A percentile compares a stretch with the other conserved stretches of the same genome.
These are phyloP conservation scores for Amblyteles armatorius DNA, from an alignment of 2,888 invertebrate species.

Conservation along the genomic window DNA sequence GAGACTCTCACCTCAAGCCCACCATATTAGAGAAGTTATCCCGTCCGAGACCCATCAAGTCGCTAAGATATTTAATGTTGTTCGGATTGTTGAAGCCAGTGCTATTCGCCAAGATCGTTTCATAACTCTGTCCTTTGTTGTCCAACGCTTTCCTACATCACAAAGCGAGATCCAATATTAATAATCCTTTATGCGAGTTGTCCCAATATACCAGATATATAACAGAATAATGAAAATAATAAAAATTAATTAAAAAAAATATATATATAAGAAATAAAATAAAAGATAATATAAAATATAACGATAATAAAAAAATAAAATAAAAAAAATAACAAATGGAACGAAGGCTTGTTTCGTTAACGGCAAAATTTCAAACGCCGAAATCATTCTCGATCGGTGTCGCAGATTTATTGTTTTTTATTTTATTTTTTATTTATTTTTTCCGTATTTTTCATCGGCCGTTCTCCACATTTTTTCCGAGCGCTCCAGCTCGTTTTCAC, in stretches of 20 bases:
- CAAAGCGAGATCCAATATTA: constrained; percentile 76
- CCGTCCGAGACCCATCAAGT: constrained; percentile 90
- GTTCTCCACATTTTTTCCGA: not conserved
- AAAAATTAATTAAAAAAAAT: constrained; percentile 1
- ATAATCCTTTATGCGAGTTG: constrained; percentile 43
- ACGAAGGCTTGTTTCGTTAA: constrained; percentile 80
- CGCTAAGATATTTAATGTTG: constrained; percentile 93
- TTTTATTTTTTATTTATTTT: constrained; percentile 4
- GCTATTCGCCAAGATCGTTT: constrained; percentile 92
- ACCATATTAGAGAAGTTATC: constrained; percentile 90
- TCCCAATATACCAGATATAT: constrained; percentile 16
- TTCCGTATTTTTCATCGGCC: not conserved
- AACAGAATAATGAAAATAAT: not conserved
- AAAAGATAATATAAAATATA: too few relatives aligned
- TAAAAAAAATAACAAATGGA: constrained; percentile 68
- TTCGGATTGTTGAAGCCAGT: constrained; percentile 96
- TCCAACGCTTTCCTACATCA: constrained; percentile 91
- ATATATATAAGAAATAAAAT: constrained; percentile 26
- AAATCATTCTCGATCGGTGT: constrained; percentile 72
- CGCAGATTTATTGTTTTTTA: not conserved
- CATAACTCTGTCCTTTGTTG: constrained; percentile 92
- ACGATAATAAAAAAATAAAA: constrained; percentile 50
- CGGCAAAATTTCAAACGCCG: constrained; percentile 73
- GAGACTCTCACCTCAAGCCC: constrained; percentile 88
- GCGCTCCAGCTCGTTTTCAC: too few relatives aligned